phyloP scores from a whole-genome alignment of 2,888 invertebrate genomes.

The Perdita meconis region DNA sequence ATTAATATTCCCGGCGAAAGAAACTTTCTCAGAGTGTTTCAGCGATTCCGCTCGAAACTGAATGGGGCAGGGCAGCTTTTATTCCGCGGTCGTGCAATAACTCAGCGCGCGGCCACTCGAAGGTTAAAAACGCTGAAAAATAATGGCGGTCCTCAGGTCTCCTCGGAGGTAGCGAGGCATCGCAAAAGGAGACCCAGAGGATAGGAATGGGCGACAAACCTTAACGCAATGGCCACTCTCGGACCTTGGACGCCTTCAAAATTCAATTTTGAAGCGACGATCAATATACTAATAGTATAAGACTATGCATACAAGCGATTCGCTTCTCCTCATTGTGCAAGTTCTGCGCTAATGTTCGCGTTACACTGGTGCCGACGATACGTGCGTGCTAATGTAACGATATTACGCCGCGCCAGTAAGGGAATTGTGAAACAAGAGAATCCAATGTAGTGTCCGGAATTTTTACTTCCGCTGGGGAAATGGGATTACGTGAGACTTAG shows the following conservation, averaged over 20 bases:
- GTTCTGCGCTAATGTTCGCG: not conserved
- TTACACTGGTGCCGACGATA: not conserved
- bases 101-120: conserved; percentile 26
- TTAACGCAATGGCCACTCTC: conserved; percentile 57
- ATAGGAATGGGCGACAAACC: conserved; percentile 37
- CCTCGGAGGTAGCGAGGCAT: not conserved
- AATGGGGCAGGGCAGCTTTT: conserved; percentile 21
- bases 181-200: conserved; percentile 17
- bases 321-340: conserved; percentile 21
- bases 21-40: conserved; percentile 39
- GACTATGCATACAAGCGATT: conserved; percentile 33
- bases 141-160: conserved; percentile 47
- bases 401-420: not conserved
- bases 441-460: conserved; percentile 10
- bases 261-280: conserved; percentile 45
- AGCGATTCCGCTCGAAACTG: conserved; percentile 22
- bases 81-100: conserved; percentile 33
- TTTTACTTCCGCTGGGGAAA: conserved; percentile 27
- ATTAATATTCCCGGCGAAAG: conserved; percentile 46
- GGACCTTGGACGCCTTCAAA: conserved; percentile 52
- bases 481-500: conserved; percentile 29
- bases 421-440: conserved; percentile 6
- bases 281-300: too few relatives aligned
- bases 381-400: conserved; percentile 20
- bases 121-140: conserved; percentile 59